These are phyloP conservation scores for Neotoxoptera formosana DNA, from an alignment of 1,140 invertebrate species.

Conservation along the genomic window DNA sequence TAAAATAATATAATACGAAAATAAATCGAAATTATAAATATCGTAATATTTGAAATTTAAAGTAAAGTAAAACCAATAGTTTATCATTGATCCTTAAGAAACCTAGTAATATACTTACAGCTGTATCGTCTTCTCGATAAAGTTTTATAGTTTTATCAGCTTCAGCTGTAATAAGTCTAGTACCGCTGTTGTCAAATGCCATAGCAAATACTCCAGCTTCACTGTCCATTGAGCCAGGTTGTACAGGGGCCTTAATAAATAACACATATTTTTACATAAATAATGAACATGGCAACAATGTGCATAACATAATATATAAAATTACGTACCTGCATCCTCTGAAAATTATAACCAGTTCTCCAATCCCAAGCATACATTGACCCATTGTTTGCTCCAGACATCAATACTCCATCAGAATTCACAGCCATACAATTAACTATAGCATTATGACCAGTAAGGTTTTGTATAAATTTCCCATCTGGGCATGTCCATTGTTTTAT, in stretches of 20 bases:
- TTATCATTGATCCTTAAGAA: neutral
- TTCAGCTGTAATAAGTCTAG: slow-evolving; percentile 93
- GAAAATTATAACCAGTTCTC: slow-evolving; percentile 98
- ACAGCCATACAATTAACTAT: slow-evolving; percentile 96
- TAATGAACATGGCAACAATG: neutral
- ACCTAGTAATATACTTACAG: slow-evolving; percentile 68
- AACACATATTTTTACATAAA: slow-evolving; percentile 51
- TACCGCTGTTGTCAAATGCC: slow-evolving; percentile 93
- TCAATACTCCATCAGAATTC: slow-evolving; percentile 93
- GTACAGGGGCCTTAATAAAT: slow-evolving; percentile 81
- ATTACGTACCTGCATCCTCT: slow-evolving; percentile 73
- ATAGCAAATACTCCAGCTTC: slow-evolving; percentile 97
- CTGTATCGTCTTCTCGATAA: slow-evolving; percentile 96
- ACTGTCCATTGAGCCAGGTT: slow-evolving; percentile 99
- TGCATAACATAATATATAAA: neutral
- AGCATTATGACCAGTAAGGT: slow-evolving; percentile 95
- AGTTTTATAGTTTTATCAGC: slow-evolving; percentile 99
- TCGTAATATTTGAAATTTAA: neutral
- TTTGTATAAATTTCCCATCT: slow-evolving; percentile 98
- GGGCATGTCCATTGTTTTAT: slow-evolving; percentile 99
- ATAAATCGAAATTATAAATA: neutral
- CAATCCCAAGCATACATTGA: slow-evolving; percentile 99
- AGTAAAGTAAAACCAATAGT: neutral
- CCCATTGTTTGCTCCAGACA: slow-evolving; percentile 99
- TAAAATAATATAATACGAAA: neutral